Evolutionary conservation across 2,113 vertebrate genomes (phyloP).

Genomic region (Oncorhynchus mykiss): DNA sequence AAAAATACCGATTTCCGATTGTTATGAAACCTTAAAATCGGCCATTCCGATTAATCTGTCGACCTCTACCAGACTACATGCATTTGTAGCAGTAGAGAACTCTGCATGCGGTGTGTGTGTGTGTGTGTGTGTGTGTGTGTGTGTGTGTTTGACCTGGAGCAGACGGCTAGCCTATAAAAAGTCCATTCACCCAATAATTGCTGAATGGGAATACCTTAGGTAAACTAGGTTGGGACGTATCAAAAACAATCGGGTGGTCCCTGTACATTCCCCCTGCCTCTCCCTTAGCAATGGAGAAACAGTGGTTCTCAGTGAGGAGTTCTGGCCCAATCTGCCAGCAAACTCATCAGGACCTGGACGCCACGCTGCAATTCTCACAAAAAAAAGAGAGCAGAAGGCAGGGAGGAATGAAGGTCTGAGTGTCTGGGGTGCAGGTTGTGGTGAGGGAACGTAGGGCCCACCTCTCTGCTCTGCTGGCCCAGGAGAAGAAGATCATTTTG

Average conservation of each 20-base stretch:
- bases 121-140: neutral
- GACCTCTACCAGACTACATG: neutral
- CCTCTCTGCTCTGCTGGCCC: no score
- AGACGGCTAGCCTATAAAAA: slow-evolving; percentile 28
- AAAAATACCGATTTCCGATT: no score
- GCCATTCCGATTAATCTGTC: no score
- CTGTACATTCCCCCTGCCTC: slow-evolving; percentile 43
- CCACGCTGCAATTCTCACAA: slow-evolving; percentile 27
- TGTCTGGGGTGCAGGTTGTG: neutral
- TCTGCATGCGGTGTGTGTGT: slow-evolving; percentile 12
- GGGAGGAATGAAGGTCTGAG: slow-evolving; percentile 15
- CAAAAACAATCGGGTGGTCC: slow-evolving; percentile 46
- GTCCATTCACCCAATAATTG: slow-evolving; percentile 46
- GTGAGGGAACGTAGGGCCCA: no score
- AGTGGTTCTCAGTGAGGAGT: slow-evolving; percentile 51
- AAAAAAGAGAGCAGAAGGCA: slow-evolving; percentile 18
- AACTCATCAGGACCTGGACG: slow-evolving; percentile 48
- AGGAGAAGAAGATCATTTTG: neutral
- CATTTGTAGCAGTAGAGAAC: slow-evolving; percentile 11
- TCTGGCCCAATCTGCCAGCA: slow-evolving; percentile 50
- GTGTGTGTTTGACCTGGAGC: slow-evolving; percentile 23
- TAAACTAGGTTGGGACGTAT: slow-evolving; percentile 44
- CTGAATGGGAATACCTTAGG: slow-evolving; percentile 41
- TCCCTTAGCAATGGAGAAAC: slow-evolving; percentile 39
- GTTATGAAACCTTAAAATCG: no score